Percentiles rank a stretch among this genome's conserved stretches.
phyloP scores from a whole-genome alignment of 2,113 vertebrate species.

The Lagenorhynchus albirostris region DNA sequence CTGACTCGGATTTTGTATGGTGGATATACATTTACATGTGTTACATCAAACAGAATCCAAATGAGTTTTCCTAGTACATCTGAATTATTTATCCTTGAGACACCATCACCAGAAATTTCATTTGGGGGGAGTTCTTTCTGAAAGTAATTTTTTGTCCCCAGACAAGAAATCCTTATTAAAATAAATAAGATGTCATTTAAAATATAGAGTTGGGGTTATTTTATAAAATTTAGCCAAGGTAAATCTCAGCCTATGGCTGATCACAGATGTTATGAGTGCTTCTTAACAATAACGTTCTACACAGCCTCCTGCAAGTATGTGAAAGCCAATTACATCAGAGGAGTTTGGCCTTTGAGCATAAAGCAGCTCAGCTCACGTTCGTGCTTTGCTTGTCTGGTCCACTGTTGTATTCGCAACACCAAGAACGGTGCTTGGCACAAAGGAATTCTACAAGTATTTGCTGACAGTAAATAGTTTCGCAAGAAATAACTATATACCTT shows the following conservation, averaged over 20 bases:
- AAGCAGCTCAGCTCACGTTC: neutral
- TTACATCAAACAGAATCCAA: neutral
- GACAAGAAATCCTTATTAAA: constrained; percentile 5
- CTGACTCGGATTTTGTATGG: neutral
- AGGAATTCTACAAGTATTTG: neutral
- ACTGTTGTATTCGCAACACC: neutral
- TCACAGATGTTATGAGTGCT: neutral
- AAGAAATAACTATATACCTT: neutral
- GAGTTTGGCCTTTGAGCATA: neutral
- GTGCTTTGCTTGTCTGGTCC: neutral
- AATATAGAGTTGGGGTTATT: neutral
- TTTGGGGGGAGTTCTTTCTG: neutral
- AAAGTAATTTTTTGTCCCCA: neutral
- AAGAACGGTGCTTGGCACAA: neutral
- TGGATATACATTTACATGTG: neutral
- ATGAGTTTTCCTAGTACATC: neutral
- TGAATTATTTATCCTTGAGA: neutral
- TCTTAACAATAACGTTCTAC: neutral
- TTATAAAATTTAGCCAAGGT: constrained; percentile 13
- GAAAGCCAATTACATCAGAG: neutral
- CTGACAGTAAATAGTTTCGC: neutral
- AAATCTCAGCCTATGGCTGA: neutral
- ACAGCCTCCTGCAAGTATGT: neutral
- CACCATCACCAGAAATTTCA: neutral
- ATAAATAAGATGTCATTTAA: constrained; percentile 29